These are phyloP conservation scores for Tethya wilhelma DNA, from an alignment of 37 sponge, comb jelly and placozoan genomes.

Conservation along the genomic window DNA sequence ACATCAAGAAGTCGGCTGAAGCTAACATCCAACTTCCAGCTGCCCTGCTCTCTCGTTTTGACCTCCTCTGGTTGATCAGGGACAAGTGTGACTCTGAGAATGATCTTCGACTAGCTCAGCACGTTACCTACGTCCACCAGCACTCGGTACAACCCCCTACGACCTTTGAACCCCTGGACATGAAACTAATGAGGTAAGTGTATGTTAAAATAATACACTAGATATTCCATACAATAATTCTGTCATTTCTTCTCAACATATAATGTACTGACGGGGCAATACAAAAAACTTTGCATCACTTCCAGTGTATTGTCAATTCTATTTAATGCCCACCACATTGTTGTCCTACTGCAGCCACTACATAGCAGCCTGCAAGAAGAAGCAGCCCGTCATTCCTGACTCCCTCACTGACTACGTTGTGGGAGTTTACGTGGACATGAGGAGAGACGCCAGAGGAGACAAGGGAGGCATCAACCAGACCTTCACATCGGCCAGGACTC, in stretches of 20 bases:
- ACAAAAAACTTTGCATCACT: background rate
- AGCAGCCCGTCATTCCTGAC: conserved; percentile 89
- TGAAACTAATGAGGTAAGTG: conserved; percentile 78
- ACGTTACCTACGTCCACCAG: conserved; percentile 97
- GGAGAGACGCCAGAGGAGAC: conserved; percentile 86
- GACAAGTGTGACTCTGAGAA: conserved; percentile 97
- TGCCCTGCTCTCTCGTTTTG: conserved; percentile 96
- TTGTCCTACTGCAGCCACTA: conserved; percentile 79
- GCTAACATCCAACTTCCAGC: conserved; percentile 98
- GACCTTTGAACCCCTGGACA: conserved; percentile 78
- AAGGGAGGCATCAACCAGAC: conserved; percentile 83
- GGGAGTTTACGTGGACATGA: conserved; percentile 89
- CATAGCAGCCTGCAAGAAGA: conserved; percentile 84
- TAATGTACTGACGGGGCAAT: background rate
- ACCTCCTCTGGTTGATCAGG: conserved; percentile 96
- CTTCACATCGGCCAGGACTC: conserved; percentile 94
- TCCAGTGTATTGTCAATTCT: background rate
- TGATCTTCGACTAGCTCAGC: conserved; percentile 96
- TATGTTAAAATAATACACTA: background rate
- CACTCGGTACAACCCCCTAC: conserved; percentile 84
- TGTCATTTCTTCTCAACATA: background rate
- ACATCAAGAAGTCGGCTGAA: conserved; percentile 95
- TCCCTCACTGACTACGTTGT: conserved; percentile 92
- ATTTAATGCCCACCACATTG: background rate
- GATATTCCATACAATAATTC: background rate